Evolutionary conservation across 2,888 invertebrate genomes (phyloP), one percentile per base, ranked within the genome.

Genomic region (Yponomeuta cagnagella): DNA sequence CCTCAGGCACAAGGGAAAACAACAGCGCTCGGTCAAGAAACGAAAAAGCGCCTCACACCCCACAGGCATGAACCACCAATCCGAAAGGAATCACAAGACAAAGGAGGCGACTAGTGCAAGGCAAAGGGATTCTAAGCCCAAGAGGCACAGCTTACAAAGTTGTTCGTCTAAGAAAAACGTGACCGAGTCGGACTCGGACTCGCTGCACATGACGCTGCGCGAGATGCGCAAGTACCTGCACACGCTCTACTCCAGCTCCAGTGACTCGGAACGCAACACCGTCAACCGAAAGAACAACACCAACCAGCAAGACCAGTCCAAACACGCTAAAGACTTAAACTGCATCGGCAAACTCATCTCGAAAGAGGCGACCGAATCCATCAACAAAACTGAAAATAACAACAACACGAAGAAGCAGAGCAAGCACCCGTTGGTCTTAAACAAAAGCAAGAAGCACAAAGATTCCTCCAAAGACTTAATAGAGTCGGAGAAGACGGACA

Each of bases 201-300:
- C 91, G 3, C 94, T 97, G 74, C 97, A 97, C 83, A 95, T 97
- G 94, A 97, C 97, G 10, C 87, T 97, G 72, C 95, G 96, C 77
- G 97, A 97, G 88, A 96, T 97, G 80, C 94, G 96, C 74, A 96
- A 96, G 79, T 97, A 96, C 84, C 93, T 97, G 78, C 96, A 97
- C 76, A 96, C 96, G 9, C 90, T 97, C 66, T 97, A 97, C 83
- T 96, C 96, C 58, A 95, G 95, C 84, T 95, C 95, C 68, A 95
- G 95, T 78, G 95, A 95, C 79, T 95, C 95, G 0, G 92, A 90
- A 78, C 84, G 87, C 73, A 92, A 85, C 80, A 87, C 89, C n/a
- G 77, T 93, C 76, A 77, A 89, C 85, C 87, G 92, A 83, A 82
- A 93, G 82, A 85, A 88, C 82, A 86, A 90, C 83, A 78, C 91